Evolutionary conservation across 1,140 invertebrate genomes (phyloP).

Genomic region (Nymphalis io): DNA sequence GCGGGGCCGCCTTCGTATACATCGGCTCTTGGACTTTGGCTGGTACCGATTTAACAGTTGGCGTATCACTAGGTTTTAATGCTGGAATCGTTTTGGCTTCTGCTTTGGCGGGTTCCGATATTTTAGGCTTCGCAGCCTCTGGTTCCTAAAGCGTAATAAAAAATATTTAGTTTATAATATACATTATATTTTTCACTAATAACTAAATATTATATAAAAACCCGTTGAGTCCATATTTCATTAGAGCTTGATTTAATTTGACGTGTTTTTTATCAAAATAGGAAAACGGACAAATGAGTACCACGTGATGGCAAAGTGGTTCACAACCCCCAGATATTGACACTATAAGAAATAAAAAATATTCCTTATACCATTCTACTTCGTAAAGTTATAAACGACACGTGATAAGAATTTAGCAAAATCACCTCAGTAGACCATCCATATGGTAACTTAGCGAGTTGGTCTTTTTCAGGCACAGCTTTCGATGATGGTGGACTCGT

Average conservation of each 20-base stretch:
- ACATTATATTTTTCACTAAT: no score
- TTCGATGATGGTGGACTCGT: conserved; percentile 72
- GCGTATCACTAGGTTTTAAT: conserved; percentile 58
- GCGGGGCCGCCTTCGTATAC: conserved; percentile 69
- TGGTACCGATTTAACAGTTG: conserved; percentile 59
- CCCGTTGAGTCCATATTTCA: no score
- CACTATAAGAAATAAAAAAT: no score
- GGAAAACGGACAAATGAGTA: no score
- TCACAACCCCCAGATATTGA: no score
- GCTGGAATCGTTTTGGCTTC: conserved; percentile 64
- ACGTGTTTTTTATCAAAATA: no score
- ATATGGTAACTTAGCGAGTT: conserved; percentile 76
- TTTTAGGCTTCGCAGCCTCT: conserved; percentile 51
- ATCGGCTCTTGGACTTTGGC: conserved; percentile 68
- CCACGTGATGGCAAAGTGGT: no score
- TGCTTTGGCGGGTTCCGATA: conserved; percentile 56
- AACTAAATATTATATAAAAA: no score
- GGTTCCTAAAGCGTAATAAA: conserved; percentile 48
- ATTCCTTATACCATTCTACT: no score
- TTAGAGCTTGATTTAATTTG: no score
- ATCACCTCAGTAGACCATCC: conserved; percentile 75
- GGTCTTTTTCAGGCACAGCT: conserved; percentile 78
- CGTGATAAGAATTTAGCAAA: not conserved
- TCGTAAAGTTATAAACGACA: no score
- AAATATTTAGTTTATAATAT: not conserved